Percentiles rank a stretch among this genome's conserved stretches.
Conservation (phyloP, 2,888 invertebrate genomes). For the Thymelicus sylvestris region DNA sequence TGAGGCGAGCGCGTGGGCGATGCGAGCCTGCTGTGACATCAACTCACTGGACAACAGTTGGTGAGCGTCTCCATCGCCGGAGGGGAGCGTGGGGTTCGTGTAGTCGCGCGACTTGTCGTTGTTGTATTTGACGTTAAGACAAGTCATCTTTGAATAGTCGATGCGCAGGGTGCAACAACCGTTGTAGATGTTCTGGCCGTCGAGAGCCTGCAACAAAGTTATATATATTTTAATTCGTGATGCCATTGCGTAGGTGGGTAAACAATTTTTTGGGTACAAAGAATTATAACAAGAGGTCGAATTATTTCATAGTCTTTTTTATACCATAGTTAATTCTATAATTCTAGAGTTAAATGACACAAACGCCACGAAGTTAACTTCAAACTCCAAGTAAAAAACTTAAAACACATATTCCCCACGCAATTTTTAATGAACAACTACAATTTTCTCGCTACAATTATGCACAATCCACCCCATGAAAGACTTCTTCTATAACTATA, state of each 20-base stretch:
- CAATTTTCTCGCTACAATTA: too few relatives aligned
- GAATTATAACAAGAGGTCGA: too few relatives aligned
- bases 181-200: conserved; percentile 99
- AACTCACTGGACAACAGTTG: conserved; percentile 88
- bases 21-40: conserved; percentile 81
- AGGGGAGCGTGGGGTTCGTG: conserved; percentile 98
- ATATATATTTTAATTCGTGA: too few relatives aligned
- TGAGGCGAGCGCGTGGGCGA: conserved; percentile 81
- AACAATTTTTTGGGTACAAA: too few relatives aligned
- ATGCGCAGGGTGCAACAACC: conserved; percentile 99
- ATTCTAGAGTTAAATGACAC: too few relatives aligned
- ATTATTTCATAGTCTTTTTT: too few relatives aligned
- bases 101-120: conserved; percentile 99
- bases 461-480: neutral
- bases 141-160: conserved; percentile 99
- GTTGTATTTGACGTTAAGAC: conserved; percentile 99
- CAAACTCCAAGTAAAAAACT: too few relatives aligned
- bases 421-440: too few relatives aligned
- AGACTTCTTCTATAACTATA: conserved; percentile 9
- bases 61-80: conserved; percentile 91
- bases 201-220: conserved; percentile 89
- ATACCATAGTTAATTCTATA: too few relatives aligned
- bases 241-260: too few relatives aligned
- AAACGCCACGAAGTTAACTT: too few relatives aligned
- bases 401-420: too few relatives aligned